phyloP scores from a whole-genome alignment of 2,113 vertebrate species.

The Procavia capensis region DNA sequence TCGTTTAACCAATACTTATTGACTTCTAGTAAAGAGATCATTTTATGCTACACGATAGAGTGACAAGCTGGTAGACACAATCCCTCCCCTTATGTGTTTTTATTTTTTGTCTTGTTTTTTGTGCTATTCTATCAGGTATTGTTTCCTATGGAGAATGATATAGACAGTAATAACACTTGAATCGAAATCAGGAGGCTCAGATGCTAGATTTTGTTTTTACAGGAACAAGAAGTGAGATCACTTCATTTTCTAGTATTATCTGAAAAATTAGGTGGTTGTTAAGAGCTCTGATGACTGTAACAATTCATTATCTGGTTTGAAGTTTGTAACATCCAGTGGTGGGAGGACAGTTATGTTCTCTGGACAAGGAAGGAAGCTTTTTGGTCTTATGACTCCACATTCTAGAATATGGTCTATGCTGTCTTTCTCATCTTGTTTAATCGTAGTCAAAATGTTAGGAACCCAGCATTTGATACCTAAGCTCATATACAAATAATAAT shows the following conservation, averaged over 20 bases:
- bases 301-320: not conserved
- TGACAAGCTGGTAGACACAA: not conserved
- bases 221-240: not conserved
- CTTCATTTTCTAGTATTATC: not conserved
- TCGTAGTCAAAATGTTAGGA: not conserved
- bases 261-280: not conserved
- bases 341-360: not conserved
- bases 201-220: not conserved
- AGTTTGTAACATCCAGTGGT: not conserved
- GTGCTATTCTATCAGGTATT: not conserved
- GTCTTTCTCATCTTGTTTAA: not conserved
- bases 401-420: not conserved
- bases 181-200: not conserved
- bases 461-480: not conserved
- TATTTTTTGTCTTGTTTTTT: not conserved
- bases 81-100: not conserved
- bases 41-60: not conserved
- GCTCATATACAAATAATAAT: not conserved
- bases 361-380: not conserved
- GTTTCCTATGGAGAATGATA: not conserved
- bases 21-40: not conserved
- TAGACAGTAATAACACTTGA: not conserved
- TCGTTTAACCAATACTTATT: not conserved
- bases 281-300: not conserved
- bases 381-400: not conserved